These are phyloP conservation scores for Trochalopteron elliotii DNA, from an alignment of 2,113 vertebrate species.

Conservation along the genomic window DNA sequence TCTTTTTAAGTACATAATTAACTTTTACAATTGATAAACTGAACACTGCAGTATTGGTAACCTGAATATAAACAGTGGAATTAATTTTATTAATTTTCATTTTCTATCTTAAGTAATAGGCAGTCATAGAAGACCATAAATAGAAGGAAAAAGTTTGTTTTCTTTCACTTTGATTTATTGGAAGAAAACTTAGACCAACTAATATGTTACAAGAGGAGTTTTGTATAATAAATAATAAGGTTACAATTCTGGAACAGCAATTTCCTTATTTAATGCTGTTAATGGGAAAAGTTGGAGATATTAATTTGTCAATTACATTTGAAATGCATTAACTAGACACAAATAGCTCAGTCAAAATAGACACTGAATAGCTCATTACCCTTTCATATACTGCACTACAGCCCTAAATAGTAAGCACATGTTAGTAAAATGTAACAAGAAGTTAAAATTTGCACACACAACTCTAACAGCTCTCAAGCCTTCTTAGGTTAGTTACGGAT, in stretches of 20 bases:
- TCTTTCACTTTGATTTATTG: constrained; percentile 32
- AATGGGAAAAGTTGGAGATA: constrained; percentile 33
- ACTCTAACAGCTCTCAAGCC: neutral
- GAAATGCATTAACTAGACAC: constrained; percentile 3
- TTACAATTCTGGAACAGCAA: constrained; percentile 35
- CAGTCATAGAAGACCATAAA: neutral
- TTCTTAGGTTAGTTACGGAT: neutral
- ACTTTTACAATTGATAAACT: neutral
- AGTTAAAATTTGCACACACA: neutral
- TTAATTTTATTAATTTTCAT: neutral
- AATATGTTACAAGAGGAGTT: neutral
- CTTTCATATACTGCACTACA: neutral
- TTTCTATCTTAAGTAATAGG: neutral
- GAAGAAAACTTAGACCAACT: neutral
- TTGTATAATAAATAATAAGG: constrained; percentile 40
- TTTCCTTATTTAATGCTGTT: constrained; percentile 52
- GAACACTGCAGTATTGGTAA: neutral
- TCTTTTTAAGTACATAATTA: neutral
- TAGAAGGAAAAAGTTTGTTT: neutral
- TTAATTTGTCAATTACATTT: constrained; percentile 50
- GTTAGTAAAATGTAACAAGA: neutral
- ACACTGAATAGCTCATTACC: constrained; percentile 40
- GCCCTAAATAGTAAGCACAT: neutral
- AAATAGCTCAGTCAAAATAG: constrained; percentile 11
- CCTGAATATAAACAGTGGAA: neutral